Base-by-base conservation (phyloP, 2,888 invertebrate genomes). In the Agrotis puta region DNA sequence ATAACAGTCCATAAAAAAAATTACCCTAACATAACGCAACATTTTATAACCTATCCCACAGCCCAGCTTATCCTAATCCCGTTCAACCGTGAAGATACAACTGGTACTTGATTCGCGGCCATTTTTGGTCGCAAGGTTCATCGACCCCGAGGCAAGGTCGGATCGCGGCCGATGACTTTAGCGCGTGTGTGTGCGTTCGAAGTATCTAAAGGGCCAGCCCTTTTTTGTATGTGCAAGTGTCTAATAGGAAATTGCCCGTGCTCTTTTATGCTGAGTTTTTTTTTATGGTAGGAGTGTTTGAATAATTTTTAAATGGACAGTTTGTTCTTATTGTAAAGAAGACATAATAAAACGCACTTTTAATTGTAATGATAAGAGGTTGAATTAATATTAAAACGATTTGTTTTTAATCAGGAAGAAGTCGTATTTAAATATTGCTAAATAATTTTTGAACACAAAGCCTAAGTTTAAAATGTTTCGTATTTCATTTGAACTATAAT, bases 71-170 rank as follows among this genome's bases (percentile, higher is more conserved):
- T 57, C 18, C 82, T 54, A 58, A 48, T 62, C 48, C 51, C 59
- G 27, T 56, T 51, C 70, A 77, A 84, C 58, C 74, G 67, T 71
- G 58, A 73, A 86, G 86, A 83, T 85, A 76, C 59, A 45, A 65
- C 68, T 73, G 74, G 83, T 85, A 86, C 84, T 80, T 80, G 73
- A 74, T 85, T 79, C 77, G 75, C 74, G 80, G 85, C 87, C 91
- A 89, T 92, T 93, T 91, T 92, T 82, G 92, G 90, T 88, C 73
- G 71, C n/a, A 81, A 88, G 94, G 94, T 89, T 91, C 94, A 77
- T 89, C 88, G 90, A 94, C 90, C 92, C 89, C 85, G 73, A 83
- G 88, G 91, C 94, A 94, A 94, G 94, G 94, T 93, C 94, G 94
- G 88, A 88, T 85, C 89, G 90, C 92, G 94, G 93, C 78, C 92